Conservation (phyloP, 2,888 invertebrate species). For the Ferrisia virgata region DNA sequence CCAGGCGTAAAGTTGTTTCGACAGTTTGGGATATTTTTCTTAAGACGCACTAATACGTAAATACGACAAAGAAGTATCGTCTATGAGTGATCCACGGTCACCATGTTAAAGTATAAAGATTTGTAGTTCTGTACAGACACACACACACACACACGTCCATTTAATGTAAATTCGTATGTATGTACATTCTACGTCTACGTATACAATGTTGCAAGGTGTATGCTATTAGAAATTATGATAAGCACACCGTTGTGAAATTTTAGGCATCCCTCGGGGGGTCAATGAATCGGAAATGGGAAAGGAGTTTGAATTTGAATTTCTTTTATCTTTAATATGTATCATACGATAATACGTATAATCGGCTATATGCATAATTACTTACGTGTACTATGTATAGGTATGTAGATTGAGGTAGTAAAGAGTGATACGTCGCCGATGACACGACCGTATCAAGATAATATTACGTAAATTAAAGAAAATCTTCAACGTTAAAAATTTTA, state of each 20-base stretch:
- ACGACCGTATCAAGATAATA: neutral
- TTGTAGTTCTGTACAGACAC: neutral
- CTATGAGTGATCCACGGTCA: neutral
- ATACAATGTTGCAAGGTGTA: neutral
- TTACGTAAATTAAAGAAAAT: neutral
- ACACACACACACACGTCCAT: too few species aligned
- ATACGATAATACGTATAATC: neutral
- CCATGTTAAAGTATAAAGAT: neutral
- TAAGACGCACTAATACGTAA: neutral
- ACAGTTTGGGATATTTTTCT: neutral
- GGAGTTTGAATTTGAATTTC: neutral
- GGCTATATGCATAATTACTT: neutral
- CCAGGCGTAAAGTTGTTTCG: neutral
- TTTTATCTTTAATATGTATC: neutral
- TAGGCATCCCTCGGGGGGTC: neutral
- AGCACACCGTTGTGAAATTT: neutral
- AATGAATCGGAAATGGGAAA: conserved; percentile 21
- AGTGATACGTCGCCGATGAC: neutral
- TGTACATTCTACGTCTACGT: too few species aligned
- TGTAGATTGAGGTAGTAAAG: neutral
- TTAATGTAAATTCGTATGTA: too few species aligned
- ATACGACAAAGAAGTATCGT: neutral
- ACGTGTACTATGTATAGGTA: too few species aligned
- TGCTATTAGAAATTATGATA: neutral
- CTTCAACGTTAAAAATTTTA: neutral